phyloP scores from a whole-genome alignment of 2,888 invertebrate genomes.

The Acholoe squamosa region DNA sequence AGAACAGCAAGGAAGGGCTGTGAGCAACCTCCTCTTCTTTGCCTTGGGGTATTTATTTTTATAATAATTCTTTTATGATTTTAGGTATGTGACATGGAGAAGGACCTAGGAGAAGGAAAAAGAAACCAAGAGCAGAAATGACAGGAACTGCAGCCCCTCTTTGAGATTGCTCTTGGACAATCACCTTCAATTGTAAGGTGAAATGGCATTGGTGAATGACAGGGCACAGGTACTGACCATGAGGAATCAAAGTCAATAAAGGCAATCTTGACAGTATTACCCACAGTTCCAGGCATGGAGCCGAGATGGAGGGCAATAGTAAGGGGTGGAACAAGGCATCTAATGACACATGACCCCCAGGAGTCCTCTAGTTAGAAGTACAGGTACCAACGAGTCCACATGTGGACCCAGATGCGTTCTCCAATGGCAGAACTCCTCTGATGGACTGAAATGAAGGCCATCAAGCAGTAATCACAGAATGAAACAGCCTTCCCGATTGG shows the following conservation, averaged over 20 bases:
- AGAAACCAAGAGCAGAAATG: too few species aligned
- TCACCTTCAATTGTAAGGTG: too few species aligned
- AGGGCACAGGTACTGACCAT: too few species aligned
- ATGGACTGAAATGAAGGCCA: constrained; percentile 19
- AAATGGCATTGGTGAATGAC: too few species aligned
- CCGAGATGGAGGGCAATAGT: background rate
- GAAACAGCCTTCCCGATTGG: constrained; percentile 43
- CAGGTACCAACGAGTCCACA: constrained; percentile 30
- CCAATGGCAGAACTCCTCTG: background rate
- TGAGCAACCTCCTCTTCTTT: too few species aligned
- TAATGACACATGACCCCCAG: constrained; percentile 39
- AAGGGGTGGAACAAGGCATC: background rate
- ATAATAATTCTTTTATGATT: too few species aligned
- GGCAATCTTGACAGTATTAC: background rate
- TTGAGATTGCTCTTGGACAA: too few species aligned
- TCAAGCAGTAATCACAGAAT: constrained; percentile 22
- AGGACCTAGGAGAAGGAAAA: too few species aligned
- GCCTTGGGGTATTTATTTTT: too few species aligned
- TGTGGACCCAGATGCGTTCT: background rate
- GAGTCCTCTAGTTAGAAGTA: background rate
- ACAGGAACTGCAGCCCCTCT: too few species aligned
- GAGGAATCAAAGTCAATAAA: background rate
- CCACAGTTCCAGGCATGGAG: background rate
- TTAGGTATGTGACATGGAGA: too few species aligned
- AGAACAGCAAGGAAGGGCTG: too few species aligned